Base-by-base conservation (phyloP, 2,888 invertebrate genomes). In the Melinaea marsaeus region DNA sequence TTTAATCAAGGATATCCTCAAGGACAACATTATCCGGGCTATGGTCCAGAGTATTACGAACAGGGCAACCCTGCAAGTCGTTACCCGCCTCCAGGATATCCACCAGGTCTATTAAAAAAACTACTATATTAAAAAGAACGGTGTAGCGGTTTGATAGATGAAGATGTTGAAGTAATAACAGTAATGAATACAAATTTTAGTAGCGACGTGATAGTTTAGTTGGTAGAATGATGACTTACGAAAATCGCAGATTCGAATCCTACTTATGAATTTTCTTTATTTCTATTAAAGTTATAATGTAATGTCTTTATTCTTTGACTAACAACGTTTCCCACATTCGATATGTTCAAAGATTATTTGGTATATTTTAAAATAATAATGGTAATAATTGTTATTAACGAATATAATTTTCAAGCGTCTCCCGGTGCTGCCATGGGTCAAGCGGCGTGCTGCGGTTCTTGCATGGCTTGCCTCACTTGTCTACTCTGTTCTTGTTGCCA, bases 401-500 rank as follows among this genome's bases (percentile, higher is more conserved):
- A 51, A 4, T 13, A 48, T 46, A 9, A 59, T 68, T 64, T 54
- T 13, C 65, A 55, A 42, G 51, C 46, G 32, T 57, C 65, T 1
- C 37, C 59, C 2, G 34, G 47, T 0, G 35, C 64, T n/a, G 64
- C 64, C 6, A 3, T 69, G 3, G 65, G 65, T 2, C 51, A 67
- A 13, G 62, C 68, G 56, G 70, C 71, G 11, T 70, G 67, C 57
- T 70, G 70, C 32, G 72, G 66, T 0, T 60, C 74, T 0, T 70
- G 72, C 55, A 22, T 72, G 57, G 80, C 78, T 0, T 80, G 80
- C 57, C 64, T 80, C 4, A 74, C 76, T 0, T 77, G 77, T 42
- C 37, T 80, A 0, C 57, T 77, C 3, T 79, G 79, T 55, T 79
- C 79, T 0, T 80, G 80, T 66, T 79, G 79, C 48, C 61, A 68